These are phyloP conservation scores for Cyprinus carpio DNA, from an alignment of 2,113 vertebrate genomes.

Conservation along the genomic window DNA sequence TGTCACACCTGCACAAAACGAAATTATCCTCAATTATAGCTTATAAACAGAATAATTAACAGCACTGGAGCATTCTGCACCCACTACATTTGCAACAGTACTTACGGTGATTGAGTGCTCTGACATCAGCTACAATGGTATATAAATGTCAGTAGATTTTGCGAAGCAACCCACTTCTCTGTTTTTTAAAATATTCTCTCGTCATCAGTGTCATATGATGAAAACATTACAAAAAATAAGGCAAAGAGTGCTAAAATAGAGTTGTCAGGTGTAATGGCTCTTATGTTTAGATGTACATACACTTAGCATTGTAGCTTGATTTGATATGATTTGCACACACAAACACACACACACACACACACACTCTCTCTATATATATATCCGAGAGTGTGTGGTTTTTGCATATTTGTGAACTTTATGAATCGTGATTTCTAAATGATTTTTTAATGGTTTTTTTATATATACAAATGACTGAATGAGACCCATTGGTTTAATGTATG, in stretches of 20 bases:
- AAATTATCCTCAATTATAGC: not conserved
- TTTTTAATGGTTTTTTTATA: too few species aligned
- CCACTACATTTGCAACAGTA: not conserved
- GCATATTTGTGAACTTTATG: too few species aligned
- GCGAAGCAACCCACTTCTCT: not conserved
- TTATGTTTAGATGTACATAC: not conserved
- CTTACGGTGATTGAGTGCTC: constrained; percentile 1
- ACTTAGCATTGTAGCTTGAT: not conserved
- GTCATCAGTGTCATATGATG: constrained; percentile 1
- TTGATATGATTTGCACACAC: not conserved
- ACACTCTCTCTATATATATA: too few species aligned
- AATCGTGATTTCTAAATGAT: too few species aligned
- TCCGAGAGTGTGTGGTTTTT: too few species aligned
- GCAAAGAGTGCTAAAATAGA: not conserved
- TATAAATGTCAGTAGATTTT: constrained; percentile 30
- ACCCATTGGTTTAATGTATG: not conserved
- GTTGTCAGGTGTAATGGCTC: not conserved
- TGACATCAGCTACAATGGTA: constrained; percentile 3
- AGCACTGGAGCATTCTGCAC: not conserved
- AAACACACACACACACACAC: not conserved
- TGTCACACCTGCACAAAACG: not conserved
- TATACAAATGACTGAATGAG: not conserved
- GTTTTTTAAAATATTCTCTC: not conserved
- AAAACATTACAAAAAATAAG: not conserved
- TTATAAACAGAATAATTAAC: constrained; percentile 43